Conservation (phyloP, 1,140 invertebrate genomes). For the Platyura marginata region DNA sequence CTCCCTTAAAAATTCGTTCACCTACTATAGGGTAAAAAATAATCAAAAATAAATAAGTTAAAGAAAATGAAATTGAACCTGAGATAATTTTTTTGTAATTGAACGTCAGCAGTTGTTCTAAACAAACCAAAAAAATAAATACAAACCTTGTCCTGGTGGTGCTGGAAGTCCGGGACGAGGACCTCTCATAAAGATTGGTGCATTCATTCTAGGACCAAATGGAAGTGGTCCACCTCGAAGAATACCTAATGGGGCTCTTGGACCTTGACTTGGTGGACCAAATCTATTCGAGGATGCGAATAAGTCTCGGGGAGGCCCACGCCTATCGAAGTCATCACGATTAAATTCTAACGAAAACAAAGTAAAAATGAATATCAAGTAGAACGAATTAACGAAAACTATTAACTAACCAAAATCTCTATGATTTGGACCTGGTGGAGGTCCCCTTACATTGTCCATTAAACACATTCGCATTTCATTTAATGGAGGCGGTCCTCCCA, state of each 20-base stretch:
- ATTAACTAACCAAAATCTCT: conserved; percentile 6
- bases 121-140: background rate
- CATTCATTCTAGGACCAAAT: background rate
- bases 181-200: background rate
- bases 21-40: too few relatives aligned
- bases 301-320: conserved; percentile 2
- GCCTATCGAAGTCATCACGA: background rate
- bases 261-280: background rate
- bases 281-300: conserved; percentile 2
- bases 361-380: background rate
- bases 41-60: conserved; percentile 5
- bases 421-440: background rate
- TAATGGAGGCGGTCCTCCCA: background rate
- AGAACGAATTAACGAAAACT: too few relatives aligned
- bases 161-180: too few relatives aligned
- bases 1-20: background rate
- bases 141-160: background rate
- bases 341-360: background rate
- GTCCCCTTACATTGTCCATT: background rate
- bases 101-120: conserved; percentile 3
- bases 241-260: background rate
- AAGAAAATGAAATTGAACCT: conserved; percentile 7
- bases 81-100: conserved; percentile 3
- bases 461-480: background rate
- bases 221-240: background rate